These are phyloP conservation scores for Campylomormyrus numenius DNA, from an alignment of 2,113 vertebrate genomes.

Conservation along the genomic window DNA sequence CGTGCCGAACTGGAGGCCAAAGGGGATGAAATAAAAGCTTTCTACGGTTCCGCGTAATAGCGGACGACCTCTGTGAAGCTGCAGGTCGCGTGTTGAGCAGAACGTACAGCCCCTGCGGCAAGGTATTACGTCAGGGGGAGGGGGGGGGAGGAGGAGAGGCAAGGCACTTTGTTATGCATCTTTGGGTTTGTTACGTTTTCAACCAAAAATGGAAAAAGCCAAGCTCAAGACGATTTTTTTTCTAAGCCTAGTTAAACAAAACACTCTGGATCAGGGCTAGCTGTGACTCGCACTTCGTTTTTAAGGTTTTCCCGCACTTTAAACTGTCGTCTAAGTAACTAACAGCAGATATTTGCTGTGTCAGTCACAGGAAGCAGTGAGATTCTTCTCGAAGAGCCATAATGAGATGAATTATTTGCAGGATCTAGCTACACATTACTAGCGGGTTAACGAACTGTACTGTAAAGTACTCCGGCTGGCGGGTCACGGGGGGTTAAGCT, in stretches of 20 bases:
- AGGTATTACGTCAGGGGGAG: not conserved
- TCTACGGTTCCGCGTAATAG: not conserved
- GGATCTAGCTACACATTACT: not conserved
- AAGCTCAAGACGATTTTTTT: not conserved
- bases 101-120: not conserved
- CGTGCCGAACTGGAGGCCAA: not conserved
- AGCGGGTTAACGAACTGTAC: not conserved
- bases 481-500: not conserved
- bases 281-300: not conserved
- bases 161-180: not conserved
- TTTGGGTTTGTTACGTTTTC: not conserved
- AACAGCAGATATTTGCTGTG: not conserved
- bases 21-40: not conserved
- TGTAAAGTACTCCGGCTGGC: not conserved
- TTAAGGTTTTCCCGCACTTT: not conserved
- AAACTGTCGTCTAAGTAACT: not conserved
- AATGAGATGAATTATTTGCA: not conserved
- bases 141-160: not conserved
- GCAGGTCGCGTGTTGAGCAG: not conserved
- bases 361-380: not conserved
- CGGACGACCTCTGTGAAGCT: not conserved
- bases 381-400: not conserved
- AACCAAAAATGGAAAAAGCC: constrained; percentile 16
- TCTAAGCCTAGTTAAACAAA: not conserved
- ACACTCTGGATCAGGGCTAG: not conserved